These are phyloP conservation scores for Papilio dardanus DNA, from an alignment of 1,140 invertebrate genomes.

Conservation along the genomic window DNA sequence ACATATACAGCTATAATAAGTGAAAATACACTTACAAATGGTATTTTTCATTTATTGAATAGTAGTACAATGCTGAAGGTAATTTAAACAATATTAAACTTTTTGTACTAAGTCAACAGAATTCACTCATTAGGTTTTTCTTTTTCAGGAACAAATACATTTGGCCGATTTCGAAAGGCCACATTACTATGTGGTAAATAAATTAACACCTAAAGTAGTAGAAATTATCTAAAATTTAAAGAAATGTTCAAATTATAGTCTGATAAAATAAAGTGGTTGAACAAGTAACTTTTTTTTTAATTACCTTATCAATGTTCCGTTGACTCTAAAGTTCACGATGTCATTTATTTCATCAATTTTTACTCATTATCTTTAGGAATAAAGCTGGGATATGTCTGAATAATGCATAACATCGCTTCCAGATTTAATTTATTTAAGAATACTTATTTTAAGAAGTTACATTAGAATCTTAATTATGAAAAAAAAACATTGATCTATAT, in stretches of 20 bases:
- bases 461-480: conserved; percentile 64
- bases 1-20: no score
- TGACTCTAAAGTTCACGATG: conserved; percentile 19
- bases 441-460: conserved; percentile 67
- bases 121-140: conserved; percentile 19
- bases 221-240: not conserved
- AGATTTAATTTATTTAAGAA: conserved; percentile 68
- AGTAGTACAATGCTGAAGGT: conserved; percentile 86
- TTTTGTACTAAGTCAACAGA: conserved; percentile 10
- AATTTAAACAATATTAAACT: conserved; percentile 33
- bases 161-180: conserved; percentile 70
- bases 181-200: conserved; percentile 53
- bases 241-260: not conserved
- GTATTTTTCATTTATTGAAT: no score
- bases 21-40: no score
- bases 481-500: conserved; percentile 61
- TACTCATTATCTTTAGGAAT: conserved; percentile 9
- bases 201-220: not conserved
- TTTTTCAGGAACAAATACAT: conserved; percentile 81
- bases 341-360: no score
- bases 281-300: not conserved
- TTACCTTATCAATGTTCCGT: not conserved
- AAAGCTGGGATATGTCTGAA: conserved; percentile 36
- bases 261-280: conserved; percentile 2
- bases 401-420: conserved; percentile 52